phyloP scores from a whole-genome alignment of 1,140 invertebrate species.

The Ips typographus region DNA sequence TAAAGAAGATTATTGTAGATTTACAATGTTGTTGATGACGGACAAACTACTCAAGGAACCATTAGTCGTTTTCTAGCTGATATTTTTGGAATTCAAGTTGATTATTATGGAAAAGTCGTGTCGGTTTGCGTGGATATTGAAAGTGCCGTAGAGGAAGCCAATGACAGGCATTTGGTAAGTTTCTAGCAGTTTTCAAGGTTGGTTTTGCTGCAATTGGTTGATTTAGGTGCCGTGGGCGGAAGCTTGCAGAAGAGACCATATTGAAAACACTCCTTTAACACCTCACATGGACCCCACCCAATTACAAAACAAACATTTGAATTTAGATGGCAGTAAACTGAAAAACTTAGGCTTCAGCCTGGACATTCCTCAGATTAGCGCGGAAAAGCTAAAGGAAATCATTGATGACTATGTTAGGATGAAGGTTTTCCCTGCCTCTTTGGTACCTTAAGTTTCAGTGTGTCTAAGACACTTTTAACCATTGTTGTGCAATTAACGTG shows the following conservation, averaged over 20 bases:
- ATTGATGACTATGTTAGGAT: conserved; percentile 69
- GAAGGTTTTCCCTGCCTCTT: conserved; percentile 71
- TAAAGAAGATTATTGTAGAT: conserved; percentile 54
- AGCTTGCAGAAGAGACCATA: conserved; percentile 71
- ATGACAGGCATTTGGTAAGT: conserved; percentile 81
- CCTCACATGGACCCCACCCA: conserved; percentile 83
- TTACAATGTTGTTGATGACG: conserved; percentile 83
- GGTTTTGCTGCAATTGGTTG: neutral
- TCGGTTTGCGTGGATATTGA: conserved; percentile 76
- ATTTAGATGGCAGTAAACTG: conserved; percentile 72
- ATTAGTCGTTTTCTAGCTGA: conserved; percentile 77
- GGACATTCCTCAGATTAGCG: conserved; percentile 61
- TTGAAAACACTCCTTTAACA: conserved; percentile 82
- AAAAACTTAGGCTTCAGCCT: conserved; percentile 59
- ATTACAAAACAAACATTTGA: conserved; percentile 76
- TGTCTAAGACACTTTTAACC: too few species aligned
- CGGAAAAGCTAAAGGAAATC: conserved; percentile 64
- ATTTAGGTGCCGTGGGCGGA: conserved; percentile 75
- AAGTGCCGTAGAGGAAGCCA: conserved; percentile 83
- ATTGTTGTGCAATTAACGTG: too few species aligned
- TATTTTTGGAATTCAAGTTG: conserved; percentile 83
- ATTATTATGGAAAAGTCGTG: conserved; percentile 79
- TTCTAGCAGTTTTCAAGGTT: neutral
- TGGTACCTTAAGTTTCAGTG: conserved; percentile 39
- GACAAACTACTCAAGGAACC: conserved; percentile 78